Evolutionary conservation across 2,113 vertebrate species (phyloP).

Genomic region (Gobio gobio): DNA sequence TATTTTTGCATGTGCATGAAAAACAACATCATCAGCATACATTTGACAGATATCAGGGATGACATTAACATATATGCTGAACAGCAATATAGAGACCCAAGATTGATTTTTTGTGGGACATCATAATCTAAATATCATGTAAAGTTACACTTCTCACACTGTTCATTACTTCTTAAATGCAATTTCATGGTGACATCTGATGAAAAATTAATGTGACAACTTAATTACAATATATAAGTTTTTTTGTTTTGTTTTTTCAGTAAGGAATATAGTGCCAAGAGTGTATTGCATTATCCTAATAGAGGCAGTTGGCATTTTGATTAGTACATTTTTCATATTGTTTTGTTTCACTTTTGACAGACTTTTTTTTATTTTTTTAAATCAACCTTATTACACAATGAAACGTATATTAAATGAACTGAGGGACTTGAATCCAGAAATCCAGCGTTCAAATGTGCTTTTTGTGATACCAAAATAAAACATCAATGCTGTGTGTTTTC

Average conservation of each 20-base stretch:
- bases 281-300: too few species aligned
- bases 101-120: not conserved
- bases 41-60: not conserved
- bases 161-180: not conserved
- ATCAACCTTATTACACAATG: too few species aligned
- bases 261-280: not conserved
- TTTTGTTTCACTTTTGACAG: too few species aligned
- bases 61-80: slow-evolving; percentile 24
- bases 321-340: too few species aligned
- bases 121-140: not conserved
- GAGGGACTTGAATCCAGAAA: too few species aligned
- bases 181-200: not conserved
- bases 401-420: too few species aligned
- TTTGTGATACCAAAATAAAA: too few species aligned
- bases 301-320: not conserved
- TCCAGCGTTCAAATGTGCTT: too few species aligned
- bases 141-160: not conserved
- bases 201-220: not conserved
- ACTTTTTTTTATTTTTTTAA: too few species aligned
- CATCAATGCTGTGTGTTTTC: too few species aligned
- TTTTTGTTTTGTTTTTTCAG: too few species aligned
- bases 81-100: not conserved
- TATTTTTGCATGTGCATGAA: not conserved
- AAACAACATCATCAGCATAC: not conserved
- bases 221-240: not conserved